phyloP scores from a whole-genome alignment of 2,113 vertebrate genomes.

The Alethe castanea region DNA sequence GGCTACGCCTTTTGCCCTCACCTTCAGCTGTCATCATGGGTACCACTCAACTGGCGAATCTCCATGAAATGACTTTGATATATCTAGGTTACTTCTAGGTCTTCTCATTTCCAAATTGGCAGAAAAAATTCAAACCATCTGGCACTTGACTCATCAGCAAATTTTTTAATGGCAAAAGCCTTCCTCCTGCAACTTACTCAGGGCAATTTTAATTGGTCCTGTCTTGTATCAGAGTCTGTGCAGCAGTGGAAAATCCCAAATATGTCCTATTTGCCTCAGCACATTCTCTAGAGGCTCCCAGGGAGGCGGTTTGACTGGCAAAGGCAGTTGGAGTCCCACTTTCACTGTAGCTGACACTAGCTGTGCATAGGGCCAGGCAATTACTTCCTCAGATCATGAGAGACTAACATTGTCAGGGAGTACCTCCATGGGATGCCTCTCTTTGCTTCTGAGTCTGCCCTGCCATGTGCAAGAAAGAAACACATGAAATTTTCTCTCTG shows the following conservation, averaged over 20 bases:
- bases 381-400: neutral
- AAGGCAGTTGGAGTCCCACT: neutral
- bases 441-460: neutral
- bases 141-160: neutral
- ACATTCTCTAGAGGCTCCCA: neutral
- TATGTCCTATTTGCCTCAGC: neutral
- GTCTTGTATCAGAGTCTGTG: neutral
- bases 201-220: neutral
- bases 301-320: neutral
- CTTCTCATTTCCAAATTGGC: neutral
- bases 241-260: neutral
- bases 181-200: neutral
- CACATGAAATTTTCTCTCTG: neutral
- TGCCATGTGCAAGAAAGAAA: neutral
- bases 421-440: neutral
- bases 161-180: neutral
- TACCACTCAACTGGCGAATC: neutral
- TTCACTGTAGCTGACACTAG: neutral
- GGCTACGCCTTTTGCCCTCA: neutral
- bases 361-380: accelerated
- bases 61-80: neutral
- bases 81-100: neutral
- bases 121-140: neutral
- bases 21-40: neutral
- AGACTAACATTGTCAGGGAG: neutral